Evolutionary conservation across 2,797 vertebrate genomes (phyloP).

Genomic region (Rhodeus uyekii): DNA sequence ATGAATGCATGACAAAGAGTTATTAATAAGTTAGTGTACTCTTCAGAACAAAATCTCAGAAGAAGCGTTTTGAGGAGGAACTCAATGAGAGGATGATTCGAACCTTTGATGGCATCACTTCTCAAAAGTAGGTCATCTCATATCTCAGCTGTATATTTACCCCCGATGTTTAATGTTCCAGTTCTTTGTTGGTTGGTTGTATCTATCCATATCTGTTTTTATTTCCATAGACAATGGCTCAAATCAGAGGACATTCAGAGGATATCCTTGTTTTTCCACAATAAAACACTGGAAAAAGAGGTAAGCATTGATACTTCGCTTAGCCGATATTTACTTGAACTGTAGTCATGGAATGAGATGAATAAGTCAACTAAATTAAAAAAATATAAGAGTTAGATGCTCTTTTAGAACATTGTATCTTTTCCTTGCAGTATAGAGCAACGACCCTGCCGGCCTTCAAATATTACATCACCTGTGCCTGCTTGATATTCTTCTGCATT

Average conservation of each 20-base stretch:
- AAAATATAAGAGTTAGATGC: neutral
- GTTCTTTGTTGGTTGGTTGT: neutral
- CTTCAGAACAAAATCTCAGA: conserved; percentile 92
- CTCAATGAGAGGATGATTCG: conserved; percentile 96
- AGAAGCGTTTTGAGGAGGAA: conserved; percentile 95
- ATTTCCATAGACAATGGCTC: conserved; percentile 88
- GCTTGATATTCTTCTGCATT: conserved; percentile 96
- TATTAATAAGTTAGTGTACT: neutral
- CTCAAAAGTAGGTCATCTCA: conserved; percentile 86
- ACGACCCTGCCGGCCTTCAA: conserved; percentile 97
- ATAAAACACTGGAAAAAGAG: conserved; percentile 95
- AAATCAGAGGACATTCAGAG: conserved; percentile 99
- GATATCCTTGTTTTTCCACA: conserved; percentile 97
- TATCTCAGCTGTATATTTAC: neutral
- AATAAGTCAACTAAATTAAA: neutral
- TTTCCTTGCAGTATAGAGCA: conserved; percentile 87
- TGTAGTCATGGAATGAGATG: neutral
- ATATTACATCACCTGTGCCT: conserved; percentile 96
- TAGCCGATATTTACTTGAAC: conserved; percentile 49
- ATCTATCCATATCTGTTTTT: neutral
- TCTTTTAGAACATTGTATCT: conserved; percentile 43
- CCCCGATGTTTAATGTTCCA: neutral
- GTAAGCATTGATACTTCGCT: conserved; percentile 67
- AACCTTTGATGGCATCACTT: conserved; percentile 96
- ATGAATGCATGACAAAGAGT: neutral